A percentile compares a stretch with the other conserved stretches of the same genome.
phyloP scores from a whole-genome alignment of 2,888 invertebrate genomes.

The Acholoe squamosa region DNA sequence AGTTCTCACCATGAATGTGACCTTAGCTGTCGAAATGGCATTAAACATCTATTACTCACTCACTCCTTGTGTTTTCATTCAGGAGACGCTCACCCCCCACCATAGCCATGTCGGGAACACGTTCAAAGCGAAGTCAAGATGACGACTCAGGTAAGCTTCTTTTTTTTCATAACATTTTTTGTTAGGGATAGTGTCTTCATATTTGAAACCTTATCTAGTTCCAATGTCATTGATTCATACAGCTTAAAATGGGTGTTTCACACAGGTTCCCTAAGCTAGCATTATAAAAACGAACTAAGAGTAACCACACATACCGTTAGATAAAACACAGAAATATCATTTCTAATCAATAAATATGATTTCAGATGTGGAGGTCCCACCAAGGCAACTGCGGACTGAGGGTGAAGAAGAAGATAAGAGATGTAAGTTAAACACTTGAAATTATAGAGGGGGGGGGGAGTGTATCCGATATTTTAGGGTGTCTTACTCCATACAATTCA shows the following conservation, averaged over 20 bases:
- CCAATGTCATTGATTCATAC: no score
- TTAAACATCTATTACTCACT: no score
- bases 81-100: not conserved
- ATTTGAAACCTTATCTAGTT: no score
- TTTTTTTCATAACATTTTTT: no score
- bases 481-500: not conserved
- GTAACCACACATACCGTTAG: not conserved
- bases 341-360: not conserved
- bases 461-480: not conserved
- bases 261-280: not conserved
- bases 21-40: no score
- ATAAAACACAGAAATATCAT: not conserved
- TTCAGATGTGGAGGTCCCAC: conserved; percentile 50
- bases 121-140: conserved; percentile 36
- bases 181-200: no score
- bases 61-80: no score
- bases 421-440: conserved; percentile 13
- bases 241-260: no score
- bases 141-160: conserved; percentile 28
- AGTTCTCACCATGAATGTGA: no score
- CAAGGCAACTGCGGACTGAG: not conserved
- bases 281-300: not conserved
- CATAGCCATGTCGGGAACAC: conserved; percentile 38
- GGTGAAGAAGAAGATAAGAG: conserved; percentile 58
- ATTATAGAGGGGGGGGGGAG: no score